These are phyloP conservation scores for Chaunax sp. DNA, from an alignment of 2,797 vertebrate species.

Conservation along the genomic window DNA sequence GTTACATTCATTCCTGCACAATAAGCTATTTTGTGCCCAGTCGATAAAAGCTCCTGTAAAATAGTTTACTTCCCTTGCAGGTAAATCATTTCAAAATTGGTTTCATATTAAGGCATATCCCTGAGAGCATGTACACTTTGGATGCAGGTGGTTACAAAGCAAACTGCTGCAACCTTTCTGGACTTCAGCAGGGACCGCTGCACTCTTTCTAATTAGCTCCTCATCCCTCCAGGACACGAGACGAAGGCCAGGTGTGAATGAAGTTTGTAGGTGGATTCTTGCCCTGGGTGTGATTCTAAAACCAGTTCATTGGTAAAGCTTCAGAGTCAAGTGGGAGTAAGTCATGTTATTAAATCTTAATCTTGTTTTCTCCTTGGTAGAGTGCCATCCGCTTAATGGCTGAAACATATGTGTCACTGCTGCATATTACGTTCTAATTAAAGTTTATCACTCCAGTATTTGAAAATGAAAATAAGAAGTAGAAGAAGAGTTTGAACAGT, in stretches of 20 bases:
- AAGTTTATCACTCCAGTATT: not conserved
- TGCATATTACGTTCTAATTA: not conserved
- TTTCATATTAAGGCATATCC: slow-evolving; percentile 78
- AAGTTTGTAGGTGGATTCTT: slow-evolving; percentile 52
- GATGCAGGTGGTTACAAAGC: slow-evolving; percentile 75
- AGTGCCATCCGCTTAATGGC: no score
- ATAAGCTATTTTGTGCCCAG: slow-evolving; percentile 74
- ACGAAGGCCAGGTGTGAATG: slow-evolving; percentile 67
- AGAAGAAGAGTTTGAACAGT: no score
- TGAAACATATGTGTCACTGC: not conserved
- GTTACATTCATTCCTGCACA: slow-evolving; percentile 74
- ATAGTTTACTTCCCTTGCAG: slow-evolving; percentile 79
- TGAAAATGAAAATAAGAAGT: not conserved
- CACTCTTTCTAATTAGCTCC: slow-evolving; percentile 74
- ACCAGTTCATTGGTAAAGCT: slow-evolving; percentile 45
- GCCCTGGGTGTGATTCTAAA: slow-evolving; percentile 37
- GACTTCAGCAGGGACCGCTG: slow-evolving; percentile 56
- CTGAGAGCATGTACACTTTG: slow-evolving; percentile 63
- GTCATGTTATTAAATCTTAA: slow-evolving; percentile 48
- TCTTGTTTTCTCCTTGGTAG: slow-evolving; percentile 35
- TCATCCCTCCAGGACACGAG: slow-evolving; percentile 54
- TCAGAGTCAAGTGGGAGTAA: slow-evolving; percentile 52
- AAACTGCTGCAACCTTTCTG: slow-evolving; percentile 68
- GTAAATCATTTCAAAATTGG: slow-evolving; percentile 83
- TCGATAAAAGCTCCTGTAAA: slow-evolving; percentile 76